Evolutionary conservation across 2,888 invertebrate genomes (phyloP), one percentile per base, ranked within the genome.

Genomic region (Yponomeuta evonymella): DNA sequence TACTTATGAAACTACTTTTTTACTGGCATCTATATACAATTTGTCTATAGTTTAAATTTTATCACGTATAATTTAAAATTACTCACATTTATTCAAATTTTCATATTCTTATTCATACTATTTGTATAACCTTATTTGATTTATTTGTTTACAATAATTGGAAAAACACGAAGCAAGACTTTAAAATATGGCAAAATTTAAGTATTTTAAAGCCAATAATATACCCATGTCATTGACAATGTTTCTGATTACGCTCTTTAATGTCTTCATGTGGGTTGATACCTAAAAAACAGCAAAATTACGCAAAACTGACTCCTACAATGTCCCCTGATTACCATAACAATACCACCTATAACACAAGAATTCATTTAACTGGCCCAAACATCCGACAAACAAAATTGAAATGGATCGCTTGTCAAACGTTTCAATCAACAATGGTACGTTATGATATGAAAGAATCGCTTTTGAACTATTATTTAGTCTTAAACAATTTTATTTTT

Each of bases 381-480:
- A 58, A 51, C 30, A 66, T 65, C 66, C 33, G 51, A 58, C 67
- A 62, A 67, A 58, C 67, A 36, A 69, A 69, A 67, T 66, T 63
- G 30, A 70, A 70, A 51, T 66, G 33, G 71, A 71, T 71, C 71
- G 67, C 58, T 66, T 48, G 71, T 67, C 71, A 63, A 71, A 67
- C 62, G n/a, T 63, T 67, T 71, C 71, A 62, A 67, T 71, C 67
- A 48, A 71, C 67, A 71, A 71, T 71, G 66, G 65, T 33, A 66
- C 15, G 51, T 58, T 58, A 58, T 64, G 64, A 70, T 70, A 69
- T 15, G 69, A 69, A 69, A 69, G 51, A 51, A 69, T 69, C n/a
- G 11, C 69, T 51, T 23, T 10, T 23, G 29, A 68, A 67, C 65
- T 58, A 58, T 58, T 58, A 58, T 58, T 58, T 58, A 58, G 51